A percentile compares a stretch with the other conserved stretches of the same genome.
These are phyloP conservation scores for Danio tinwini DNA, from an alignment of 2,797 vertebrate species.

Conservation along the genomic window DNA sequence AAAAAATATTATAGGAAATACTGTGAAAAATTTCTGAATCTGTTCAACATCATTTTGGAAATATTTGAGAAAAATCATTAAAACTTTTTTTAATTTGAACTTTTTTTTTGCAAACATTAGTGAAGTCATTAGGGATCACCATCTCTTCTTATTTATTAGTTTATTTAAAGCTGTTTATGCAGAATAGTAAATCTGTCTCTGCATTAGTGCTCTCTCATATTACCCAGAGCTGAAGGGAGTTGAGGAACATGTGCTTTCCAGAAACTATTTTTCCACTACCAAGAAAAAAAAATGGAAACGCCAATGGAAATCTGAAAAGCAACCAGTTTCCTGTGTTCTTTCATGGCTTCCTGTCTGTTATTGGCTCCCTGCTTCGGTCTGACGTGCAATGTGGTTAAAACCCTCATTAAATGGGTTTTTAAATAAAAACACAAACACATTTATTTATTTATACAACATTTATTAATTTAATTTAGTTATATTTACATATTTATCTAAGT, in stretches of 20 bases:
- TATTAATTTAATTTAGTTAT: too few species aligned
- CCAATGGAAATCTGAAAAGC: constrained; percentile 42
- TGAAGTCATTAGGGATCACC: too few species aligned
- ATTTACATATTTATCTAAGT: too few species aligned
- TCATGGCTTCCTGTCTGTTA: constrained; percentile 38
- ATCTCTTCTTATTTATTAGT: too few species aligned
- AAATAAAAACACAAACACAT: constrained; percentile 31
- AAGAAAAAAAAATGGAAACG: neutral
- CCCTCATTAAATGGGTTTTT: constrained; percentile 23
- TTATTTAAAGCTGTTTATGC: too few species aligned
- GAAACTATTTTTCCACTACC: neutral
- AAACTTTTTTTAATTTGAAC: too few species aligned
- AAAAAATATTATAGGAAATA: too few species aligned
- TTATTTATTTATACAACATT: too few species aligned
- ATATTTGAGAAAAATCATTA: too few species aligned
- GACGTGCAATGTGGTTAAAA: constrained; percentile 48
- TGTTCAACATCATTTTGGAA: too few species aligned
- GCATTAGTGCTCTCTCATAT: neutral
- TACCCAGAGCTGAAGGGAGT: neutral
- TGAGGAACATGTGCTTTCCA: neutral
- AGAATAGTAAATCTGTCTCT: neutral
- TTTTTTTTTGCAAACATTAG: too few species aligned
- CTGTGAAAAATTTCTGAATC: too few species aligned
- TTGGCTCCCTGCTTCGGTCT: constrained; percentile 39
- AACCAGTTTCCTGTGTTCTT: constrained; percentile 36